phyloP scores from a whole-genome alignment of 2,888 invertebrate species.

The Acronicta leporina region DNA sequence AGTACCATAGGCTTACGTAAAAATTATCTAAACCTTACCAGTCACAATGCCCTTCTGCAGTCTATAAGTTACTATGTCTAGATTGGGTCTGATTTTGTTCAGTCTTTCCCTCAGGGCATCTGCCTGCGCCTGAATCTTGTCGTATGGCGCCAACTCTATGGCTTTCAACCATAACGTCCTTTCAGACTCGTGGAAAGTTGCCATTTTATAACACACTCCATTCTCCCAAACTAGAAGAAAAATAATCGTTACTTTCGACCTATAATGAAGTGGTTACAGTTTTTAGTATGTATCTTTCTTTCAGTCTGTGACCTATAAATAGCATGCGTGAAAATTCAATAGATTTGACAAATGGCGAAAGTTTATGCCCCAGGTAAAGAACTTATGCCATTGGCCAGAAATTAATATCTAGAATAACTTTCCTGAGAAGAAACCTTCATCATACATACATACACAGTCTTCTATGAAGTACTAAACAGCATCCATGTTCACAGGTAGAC shows the following conservation, averaged over 20 bases:
- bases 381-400: too few relatives aligned
- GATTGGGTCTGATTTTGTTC: conserved; percentile 90
- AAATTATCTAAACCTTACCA: conserved; percentile 81
- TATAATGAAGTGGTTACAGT: too few relatives aligned
- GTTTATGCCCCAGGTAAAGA: too few relatives aligned
- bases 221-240: conserved; percentile 93
- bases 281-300: too few relatives aligned
- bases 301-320: too few relatives aligned
- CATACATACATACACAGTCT: too few relatives aligned
- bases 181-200: conserved; percentile 94
- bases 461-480: too few relatives aligned
- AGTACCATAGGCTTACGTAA: not conserved
- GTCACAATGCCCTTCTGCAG: conserved; percentile 91
- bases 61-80: conserved; percentile 92
- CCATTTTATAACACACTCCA: conserved; percentile 94
- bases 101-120: conserved; percentile 90
- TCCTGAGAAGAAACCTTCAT: too few relatives aligned
- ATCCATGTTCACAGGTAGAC: too few relatives aligned
- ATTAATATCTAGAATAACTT: too few relatives aligned
- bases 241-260: not conserved
- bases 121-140: conserved; percentile 93
- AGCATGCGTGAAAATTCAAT: too few relatives aligned
- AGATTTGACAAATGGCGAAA: too few relatives aligned
- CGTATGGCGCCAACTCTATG: conserved; percentile 95
- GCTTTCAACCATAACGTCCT: conserved; percentile 96